Conservation (phyloP, 2,113 vertebrate species). For the Indicator maculatus region DNA sequence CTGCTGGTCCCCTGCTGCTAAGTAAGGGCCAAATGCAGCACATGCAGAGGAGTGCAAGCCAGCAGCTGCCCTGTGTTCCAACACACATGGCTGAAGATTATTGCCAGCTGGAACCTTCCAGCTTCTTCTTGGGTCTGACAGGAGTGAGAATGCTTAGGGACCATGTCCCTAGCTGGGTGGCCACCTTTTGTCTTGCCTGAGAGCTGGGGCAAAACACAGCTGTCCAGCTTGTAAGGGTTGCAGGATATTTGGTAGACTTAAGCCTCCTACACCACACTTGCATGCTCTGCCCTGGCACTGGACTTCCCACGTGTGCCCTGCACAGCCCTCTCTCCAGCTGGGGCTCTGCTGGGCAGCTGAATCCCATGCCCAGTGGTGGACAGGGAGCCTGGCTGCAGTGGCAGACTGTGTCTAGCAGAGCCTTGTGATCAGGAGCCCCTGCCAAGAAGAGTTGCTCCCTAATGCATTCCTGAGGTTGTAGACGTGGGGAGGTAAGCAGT, state of each 20-base stretch:
- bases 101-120: background rate
- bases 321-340: background rate
- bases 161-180: background rate
- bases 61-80: background rate
- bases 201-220: background rate
- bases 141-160: background rate
- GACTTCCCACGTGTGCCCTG: background rate
- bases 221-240: background rate
- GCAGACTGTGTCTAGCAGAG: background rate
- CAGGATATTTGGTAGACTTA: background rate
- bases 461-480: slow-evolving; percentile 24
- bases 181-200: background rate
- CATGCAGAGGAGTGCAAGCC: background rate
- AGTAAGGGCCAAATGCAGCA: background rate
- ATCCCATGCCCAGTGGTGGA: rapidly evolving
- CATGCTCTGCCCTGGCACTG: background rate
- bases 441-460: slow-evolving; percentile 17
- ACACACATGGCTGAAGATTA: background rate
- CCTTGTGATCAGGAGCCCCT: background rate
- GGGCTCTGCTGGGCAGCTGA: background rate
- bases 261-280: background rate
- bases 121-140: background rate
- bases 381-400: background rate
- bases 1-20: background rate
- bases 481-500: background rate